Evolutionary conservation across 2,888 invertebrate genomes (phyloP), one percentile per base, ranked within the genome.

Genomic region (Caenorhabditis sp.): DNA sequence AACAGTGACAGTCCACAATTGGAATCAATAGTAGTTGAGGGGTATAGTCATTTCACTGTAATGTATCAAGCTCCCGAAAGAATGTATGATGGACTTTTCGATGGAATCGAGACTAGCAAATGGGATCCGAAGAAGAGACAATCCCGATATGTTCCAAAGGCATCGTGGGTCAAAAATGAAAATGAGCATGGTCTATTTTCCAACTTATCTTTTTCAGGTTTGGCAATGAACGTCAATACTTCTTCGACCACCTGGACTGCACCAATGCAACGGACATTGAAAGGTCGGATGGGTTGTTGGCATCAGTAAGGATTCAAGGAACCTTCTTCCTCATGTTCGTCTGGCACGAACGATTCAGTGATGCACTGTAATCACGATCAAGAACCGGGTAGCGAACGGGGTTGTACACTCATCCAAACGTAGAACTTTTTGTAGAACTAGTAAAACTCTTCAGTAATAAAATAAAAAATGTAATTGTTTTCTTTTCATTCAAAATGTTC

Each of bases 51-150:
- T 35, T 8, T 35, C 8, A 10, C 1, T 14, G 31, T 8, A 35
- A 6, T 35, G 5, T 35, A 6, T 4, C 5, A 8, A 35, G 4
- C 8, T 4, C 31, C 8, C 4, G 31, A 8, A 35, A 8, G 31
- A 8, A 4, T 35, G 4, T 35, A 6, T 0, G 44, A 44, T 2
- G 7, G n/a, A 14, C 4, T 44, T 5, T 44, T 44, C 0, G 44
- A 44, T 10, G 44, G 44, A 0, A 44, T 44, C 3, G 16, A 44
- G 44, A 14, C 44, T 0, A 44, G 44, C 5, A 44, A 10, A 14
- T 54, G 54, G 54, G 22, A 54, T 54, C 26, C 54, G 24, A 54
- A 54, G 22, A 54, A 54, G 26, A 54, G 26, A 3, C 26, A 12
- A 22, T 6, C 10, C 3, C 19, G 54, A 44, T 44, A 14, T 44